These are phyloP conservation scores for Neuroscelio doddi DNA, from an alignment of 2,888 invertebrate species.

Conservation along the genomic window DNA sequence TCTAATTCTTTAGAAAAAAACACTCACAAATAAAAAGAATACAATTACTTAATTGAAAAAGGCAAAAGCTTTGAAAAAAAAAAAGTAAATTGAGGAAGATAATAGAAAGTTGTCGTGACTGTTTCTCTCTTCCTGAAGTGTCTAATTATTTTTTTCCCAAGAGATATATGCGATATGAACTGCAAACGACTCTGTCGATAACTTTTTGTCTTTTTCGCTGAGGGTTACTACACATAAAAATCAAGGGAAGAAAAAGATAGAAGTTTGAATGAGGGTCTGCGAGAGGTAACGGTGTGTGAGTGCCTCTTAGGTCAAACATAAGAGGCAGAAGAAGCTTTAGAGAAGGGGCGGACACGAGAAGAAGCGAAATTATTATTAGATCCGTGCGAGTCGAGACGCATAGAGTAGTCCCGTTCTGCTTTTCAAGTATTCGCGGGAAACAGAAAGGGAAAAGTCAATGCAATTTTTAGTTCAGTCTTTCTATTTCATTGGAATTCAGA, in stretches of 20 bases:
- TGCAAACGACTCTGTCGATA: too few relatives aligned
- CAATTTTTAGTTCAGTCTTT: conserved; percentile 24
- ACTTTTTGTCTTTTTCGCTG: too few relatives aligned
- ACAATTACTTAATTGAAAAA: too few relatives aligned
- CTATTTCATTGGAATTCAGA: too few relatives aligned
- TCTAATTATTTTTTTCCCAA: too few relatives aligned
- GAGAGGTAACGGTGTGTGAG: not conserved
- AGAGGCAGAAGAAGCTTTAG: conserved; percentile 17
- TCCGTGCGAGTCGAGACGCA: conserved; percentile 34
- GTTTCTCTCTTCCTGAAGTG: too few relatives aligned
- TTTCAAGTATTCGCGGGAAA: conserved; percentile 26
- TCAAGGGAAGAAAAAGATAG: not conserved
- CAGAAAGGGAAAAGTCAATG: conserved; percentile 25
- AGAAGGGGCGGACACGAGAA: conserved; percentile 21
- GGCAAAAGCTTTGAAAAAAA: too few relatives aligned
- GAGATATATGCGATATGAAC: too few relatives aligned
- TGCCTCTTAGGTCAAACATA: conserved; percentile 35
- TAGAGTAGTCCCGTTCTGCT: conserved; percentile 21
- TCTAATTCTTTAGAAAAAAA: too few relatives aligned
- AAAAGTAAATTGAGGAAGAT: conserved; percentile 8
- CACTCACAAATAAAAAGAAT: too few relatives aligned
- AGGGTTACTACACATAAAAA: too few relatives aligned
- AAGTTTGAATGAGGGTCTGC: conserved; percentile 7
- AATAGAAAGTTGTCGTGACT: too few relatives aligned
- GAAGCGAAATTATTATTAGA: conserved; percentile 48